These are phyloP conservation scores for Agelas oroides DNA, from an alignment of 37 sponge, comb jelly and placozoan species.

Conservation along the genomic window DNA sequence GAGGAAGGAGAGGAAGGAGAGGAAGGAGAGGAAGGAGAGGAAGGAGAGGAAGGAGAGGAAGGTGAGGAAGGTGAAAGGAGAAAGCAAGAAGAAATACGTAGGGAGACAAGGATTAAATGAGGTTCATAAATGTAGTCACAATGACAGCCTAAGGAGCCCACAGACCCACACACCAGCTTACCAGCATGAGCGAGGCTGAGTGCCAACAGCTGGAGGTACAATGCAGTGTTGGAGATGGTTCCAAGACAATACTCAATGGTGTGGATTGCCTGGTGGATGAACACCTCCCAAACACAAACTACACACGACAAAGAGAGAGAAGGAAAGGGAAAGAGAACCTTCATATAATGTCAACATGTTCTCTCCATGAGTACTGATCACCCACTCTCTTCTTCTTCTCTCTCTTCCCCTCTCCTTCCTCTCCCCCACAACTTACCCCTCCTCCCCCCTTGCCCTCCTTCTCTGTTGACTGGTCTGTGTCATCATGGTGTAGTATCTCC, in stretches of 20 bases:
- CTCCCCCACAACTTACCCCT: background rate
- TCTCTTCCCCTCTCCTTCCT: background rate
- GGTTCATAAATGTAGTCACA: too few relatives aligned
- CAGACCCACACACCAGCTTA: too few relatives aligned
- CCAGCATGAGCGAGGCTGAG: constrained; percentile 99
- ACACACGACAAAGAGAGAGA: constrained; percentile 38
- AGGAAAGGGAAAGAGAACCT: constrained; percentile 8
- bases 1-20: background rate
- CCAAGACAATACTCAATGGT: constrained; percentile 98
- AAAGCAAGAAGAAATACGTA: background rate
- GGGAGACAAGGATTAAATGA: too few relatives aligned
- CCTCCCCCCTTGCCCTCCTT: background rate
- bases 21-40: background rate
- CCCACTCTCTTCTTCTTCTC: too few relatives aligned
- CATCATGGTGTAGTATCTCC: constrained; percentile 20
- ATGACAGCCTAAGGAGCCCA: too few relatives aligned
- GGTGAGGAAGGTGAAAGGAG: too few relatives aligned
- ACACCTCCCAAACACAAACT: constrained; percentile 76
- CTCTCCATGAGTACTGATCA: too few relatives aligned
- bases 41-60: background rate
- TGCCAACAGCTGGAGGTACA: constrained; percentile 94
- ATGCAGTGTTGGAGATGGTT: constrained; percentile 96
- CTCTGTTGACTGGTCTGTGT: background rate
- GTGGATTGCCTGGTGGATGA: constrained; percentile 94
- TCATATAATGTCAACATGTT: too few relatives aligned